phyloP scores from a whole-genome alignment of 2,113 vertebrate genomes.

The Hylia prasina region DNA sequence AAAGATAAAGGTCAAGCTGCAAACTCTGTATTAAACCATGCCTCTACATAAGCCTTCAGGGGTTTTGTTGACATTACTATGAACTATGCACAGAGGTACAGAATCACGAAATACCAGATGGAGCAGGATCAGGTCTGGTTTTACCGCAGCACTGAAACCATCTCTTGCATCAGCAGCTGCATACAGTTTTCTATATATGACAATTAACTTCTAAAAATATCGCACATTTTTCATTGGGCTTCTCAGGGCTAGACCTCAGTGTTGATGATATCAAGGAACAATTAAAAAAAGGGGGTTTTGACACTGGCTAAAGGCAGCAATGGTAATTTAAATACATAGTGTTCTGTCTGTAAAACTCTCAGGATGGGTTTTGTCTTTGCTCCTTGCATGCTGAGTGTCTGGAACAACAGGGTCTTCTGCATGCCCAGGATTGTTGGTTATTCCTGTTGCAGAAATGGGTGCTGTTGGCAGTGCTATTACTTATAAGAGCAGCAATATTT shows the following conservation, averaged over 20 bases:
- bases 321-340: not conserved
- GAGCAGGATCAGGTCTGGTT: not conserved
- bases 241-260: not conserved
- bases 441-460: not conserved
- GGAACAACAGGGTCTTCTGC: not conserved
- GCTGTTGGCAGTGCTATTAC: not conserved
- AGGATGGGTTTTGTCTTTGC: not conserved
- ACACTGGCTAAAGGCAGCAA: not conserved
- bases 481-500: not conserved
- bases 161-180: not conserved
- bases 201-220: not conserved
- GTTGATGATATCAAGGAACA: not conserved
- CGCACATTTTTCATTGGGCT: not conserved
- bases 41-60: constrained; percentile 22
- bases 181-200: not conserved
- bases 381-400: not conserved
- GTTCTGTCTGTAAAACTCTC: not conserved
- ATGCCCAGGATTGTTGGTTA: not conserved
- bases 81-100: not conserved
- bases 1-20: constrained; percentile 46
- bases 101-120: constrained; percentile 1
- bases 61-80: constrained; percentile 32
- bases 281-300: not conserved
- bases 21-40: constrained; percentile 39
- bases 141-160: not conserved